These are phyloP conservation scores for Sarcophaga rosellei DNA, from an alignment of 2,888 invertebrate genomes.

Conservation along the genomic window DNA sequence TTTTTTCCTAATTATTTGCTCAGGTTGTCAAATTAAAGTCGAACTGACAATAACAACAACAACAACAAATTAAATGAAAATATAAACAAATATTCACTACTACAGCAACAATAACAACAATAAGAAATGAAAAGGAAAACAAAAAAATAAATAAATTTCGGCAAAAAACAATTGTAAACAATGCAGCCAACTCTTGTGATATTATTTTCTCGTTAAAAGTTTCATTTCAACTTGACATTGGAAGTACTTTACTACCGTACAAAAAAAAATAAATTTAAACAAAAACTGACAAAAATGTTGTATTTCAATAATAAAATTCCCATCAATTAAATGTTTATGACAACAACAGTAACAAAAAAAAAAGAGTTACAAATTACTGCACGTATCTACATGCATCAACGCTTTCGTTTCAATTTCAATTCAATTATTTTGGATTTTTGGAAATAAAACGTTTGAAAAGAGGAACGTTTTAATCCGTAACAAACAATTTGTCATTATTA, in stretches of 20 bases:
- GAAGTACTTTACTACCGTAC: neutral
- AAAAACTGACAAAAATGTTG: neutral
- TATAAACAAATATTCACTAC: conserved; percentile 12
- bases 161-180: conserved; percentile 18
- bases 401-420: too few relatives aligned
- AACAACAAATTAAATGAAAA: neutral
- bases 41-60: neutral
- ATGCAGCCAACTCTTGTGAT: neutral
- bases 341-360: neutral
- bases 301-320: conserved; percentile 28
- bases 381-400: neutral
- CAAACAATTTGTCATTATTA: too few relatives aligned
- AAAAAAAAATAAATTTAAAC: neutral
- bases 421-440: too few relatives aligned
- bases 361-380: conserved; percentile 2
- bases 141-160: conserved; percentile 15
- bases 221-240: conserved; percentile 55
- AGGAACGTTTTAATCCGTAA: neutral
- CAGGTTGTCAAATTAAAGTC: conserved; percentile 30
- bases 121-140: neutral
- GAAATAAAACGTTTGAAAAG: neutral
- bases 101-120: neutral
- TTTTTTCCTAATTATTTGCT: conserved; percentile 16
- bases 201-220: neutral
- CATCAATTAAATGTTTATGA: conserved; percentile 21